phyloP scores from a whole-genome alignment of 2,113 vertebrate genomes.

The Ondatra zibethicus region DNA sequence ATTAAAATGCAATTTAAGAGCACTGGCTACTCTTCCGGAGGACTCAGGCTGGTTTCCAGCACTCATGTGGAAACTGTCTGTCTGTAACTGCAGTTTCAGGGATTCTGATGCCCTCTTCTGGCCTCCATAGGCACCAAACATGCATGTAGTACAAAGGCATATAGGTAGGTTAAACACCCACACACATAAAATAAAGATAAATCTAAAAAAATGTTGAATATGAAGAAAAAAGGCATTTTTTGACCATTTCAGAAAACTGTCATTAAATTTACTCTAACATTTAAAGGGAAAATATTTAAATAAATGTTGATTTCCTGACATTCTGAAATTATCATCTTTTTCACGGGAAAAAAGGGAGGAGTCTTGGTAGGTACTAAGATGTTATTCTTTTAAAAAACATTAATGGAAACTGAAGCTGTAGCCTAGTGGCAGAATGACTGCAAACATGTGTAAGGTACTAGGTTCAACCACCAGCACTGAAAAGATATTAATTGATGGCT shows the following conservation, averaged over 20 bases:
- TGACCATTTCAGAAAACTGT: conserved; percentile 47
- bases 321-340: conserved; percentile 62
- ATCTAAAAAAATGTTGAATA: conserved; percentile 4
- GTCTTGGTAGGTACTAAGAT: conserved; percentile 33
- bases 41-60: neutral
- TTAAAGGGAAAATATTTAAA: conserved; percentile 57
- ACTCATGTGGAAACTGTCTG: neutral
- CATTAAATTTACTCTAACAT: conserved; percentile 22
- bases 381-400: neutral
- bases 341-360: conserved; percentile 39
- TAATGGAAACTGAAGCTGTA: neutral
- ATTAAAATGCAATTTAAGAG: neutral
- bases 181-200: neutral
- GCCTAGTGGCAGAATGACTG: neutral
- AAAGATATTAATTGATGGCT: neutral
- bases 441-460: neutral
- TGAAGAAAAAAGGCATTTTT: conserved; percentile 34
- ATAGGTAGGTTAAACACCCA: neutral
- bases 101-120: neutral
- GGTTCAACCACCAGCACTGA: neutral
- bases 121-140: neutral
- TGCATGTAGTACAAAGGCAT: neutral
- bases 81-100: neutral
- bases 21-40: neutral
- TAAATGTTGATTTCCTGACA: conserved; percentile 54